Evolutionary conservation across 2,797 vertebrate genomes (phyloP).

Genomic region (Anniella stebbinsi): DNA sequence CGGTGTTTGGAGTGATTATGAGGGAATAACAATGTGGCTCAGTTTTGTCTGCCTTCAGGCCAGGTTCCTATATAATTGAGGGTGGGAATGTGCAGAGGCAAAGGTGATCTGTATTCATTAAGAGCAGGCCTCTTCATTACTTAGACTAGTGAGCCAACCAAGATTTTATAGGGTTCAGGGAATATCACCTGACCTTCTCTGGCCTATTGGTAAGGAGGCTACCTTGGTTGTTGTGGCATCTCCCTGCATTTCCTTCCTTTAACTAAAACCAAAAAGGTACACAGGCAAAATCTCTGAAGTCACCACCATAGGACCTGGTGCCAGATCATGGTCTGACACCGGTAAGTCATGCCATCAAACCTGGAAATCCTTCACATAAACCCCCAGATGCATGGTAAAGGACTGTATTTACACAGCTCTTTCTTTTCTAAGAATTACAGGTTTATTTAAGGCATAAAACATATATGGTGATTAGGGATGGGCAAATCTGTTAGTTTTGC

Average conservation of each 20-base stretch:
- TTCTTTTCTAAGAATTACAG: no score
- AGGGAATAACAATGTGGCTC: conserved; percentile 37
- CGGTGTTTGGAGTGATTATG: conserved; percentile 60
- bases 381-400: no score
- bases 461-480: no score
- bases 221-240: not conserved
- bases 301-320: no score
- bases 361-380: no score
- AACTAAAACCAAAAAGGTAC: not conserved
- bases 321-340: no score
- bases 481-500: no score
- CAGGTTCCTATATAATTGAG: not conserved
- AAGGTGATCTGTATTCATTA: not conserved
- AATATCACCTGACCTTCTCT: not conserved
- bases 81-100: not conserved
- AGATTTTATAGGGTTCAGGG: not conserved
- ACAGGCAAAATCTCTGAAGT: no score
- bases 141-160: not conserved
- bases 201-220: not conserved
- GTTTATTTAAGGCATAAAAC: no score
- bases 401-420: no score
- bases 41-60: not conserved
- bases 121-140: not conserved
- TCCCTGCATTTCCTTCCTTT: not conserved
- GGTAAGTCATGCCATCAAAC: no score